Conservation (phyloP, 2,113 vertebrate genomes). For the Piprites chloris region DNA sequence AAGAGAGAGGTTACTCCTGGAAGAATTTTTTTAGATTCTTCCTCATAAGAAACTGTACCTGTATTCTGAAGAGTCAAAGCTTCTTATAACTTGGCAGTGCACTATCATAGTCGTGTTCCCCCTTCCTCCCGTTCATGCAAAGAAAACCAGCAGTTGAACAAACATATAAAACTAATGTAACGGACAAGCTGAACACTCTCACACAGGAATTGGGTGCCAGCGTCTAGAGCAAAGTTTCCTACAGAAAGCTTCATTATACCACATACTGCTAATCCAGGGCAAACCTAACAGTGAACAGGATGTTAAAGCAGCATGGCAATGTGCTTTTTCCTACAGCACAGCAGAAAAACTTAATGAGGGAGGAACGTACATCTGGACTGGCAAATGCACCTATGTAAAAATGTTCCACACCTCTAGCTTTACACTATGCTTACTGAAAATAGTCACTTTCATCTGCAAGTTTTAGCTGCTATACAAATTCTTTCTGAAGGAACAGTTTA, state of each 20-base stretch:
- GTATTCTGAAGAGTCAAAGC: not conserved
- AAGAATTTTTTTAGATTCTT: not conserved
- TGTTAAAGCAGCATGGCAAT: not conserved
- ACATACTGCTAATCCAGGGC: not conserved
- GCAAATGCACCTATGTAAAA: not conserved
- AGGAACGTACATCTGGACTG: not conserved
- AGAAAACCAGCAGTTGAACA: not conserved
- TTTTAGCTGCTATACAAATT: conserved; percentile 3
- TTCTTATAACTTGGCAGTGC: not conserved
- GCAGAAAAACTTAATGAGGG: not conserved
- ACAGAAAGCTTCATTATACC: not conserved
- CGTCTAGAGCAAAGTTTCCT: not conserved
- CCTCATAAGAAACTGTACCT: not conserved
- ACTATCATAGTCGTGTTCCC: not conserved
- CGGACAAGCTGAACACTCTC: not conserved
- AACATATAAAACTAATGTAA: not conserved
- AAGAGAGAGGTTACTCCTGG: not conserved
- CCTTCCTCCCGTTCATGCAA: not conserved
- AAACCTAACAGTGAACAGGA: not conserved
- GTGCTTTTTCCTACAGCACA: not conserved
- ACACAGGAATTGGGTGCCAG: not conserved
- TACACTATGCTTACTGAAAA: not conserved
- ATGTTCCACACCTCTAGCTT: not conserved
- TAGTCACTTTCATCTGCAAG: not conserved
- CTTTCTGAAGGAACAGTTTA: conserved; percentile 28